These are phyloP conservation scores for Molossus molossus DNA, from an alignment of 2,797 vertebrate species.

Conservation along the genomic window DNA sequence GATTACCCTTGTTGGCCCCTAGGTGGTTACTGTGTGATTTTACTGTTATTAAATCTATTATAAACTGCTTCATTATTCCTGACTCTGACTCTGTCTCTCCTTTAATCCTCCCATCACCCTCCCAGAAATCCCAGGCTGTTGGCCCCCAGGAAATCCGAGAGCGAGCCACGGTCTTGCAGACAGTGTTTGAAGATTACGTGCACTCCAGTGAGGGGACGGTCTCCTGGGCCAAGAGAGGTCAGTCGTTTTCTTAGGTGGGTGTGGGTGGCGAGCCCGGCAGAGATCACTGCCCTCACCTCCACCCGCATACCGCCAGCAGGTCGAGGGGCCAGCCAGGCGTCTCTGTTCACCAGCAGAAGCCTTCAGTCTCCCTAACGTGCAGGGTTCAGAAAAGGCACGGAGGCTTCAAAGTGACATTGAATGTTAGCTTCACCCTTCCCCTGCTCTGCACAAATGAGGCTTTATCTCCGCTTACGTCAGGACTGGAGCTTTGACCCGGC, in stretches of 20 bases:
- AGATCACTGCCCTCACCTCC: accelerated
- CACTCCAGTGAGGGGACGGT: constrained; percentile 90
- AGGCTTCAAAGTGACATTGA: constrained; percentile 88
- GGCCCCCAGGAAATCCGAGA: constrained; percentile 93
- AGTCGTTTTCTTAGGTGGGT: constrained; percentile 63
- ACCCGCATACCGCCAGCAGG: background rate
- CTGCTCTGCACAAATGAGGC: constrained; percentile 83
- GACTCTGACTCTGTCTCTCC: constrained; percentile 88
- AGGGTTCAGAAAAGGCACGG: constrained; percentile 78
- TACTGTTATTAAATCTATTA: constrained; percentile 99
- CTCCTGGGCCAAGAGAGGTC: constrained; percentile 95
- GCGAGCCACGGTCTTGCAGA: constrained; percentile 96
- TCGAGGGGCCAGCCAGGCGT: constrained; percentile 2
- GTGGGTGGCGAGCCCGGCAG: background rate
- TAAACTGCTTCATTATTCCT: constrained; percentile 99
- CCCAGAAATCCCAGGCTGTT: constrained; percentile 89
- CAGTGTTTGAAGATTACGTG: constrained; percentile 94
- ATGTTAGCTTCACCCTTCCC: constrained; percentile 86
- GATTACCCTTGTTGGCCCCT: constrained; percentile 98
- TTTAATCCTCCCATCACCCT: constrained; percentile 86
- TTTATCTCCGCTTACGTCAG: constrained; percentile 82
- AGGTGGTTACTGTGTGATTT: constrained; percentile 98
- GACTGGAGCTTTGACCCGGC: constrained; percentile 78
- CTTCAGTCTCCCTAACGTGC: constrained; percentile 78
- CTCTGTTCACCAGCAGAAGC: constrained; percentile 75